phyloP scores from a whole-genome alignment of 53 echinoderm and acorn worm species.

The Apostichopus leukothele region DNA sequence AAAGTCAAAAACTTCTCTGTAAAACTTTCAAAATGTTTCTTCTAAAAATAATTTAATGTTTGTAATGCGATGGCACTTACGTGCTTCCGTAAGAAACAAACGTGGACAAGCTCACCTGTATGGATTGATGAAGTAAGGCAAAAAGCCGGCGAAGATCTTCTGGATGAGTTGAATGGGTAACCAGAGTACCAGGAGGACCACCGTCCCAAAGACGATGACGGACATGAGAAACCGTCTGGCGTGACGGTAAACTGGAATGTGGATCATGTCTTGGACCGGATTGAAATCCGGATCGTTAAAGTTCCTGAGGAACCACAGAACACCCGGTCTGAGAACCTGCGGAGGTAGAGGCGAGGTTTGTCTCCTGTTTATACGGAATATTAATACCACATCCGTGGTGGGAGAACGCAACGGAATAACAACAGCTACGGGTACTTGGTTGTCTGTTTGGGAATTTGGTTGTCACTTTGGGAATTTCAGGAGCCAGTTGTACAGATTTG shows the following conservation, averaged over 20 bases:
- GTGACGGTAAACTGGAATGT: slow-evolving; percentile 96
- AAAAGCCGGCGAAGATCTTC: slow-evolving; percentile 69
- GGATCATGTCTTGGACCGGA: slow-evolving; percentile 99
- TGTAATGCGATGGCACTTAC: no score
- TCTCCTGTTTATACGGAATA: no score
- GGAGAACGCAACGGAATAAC: no score
- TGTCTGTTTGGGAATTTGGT: no score
- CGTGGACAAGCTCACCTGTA: slow-evolving; percentile 67
- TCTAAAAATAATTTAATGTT: no score
- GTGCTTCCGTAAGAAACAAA: no score
- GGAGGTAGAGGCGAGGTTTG: neutral
- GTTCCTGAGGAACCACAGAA: slow-evolving; percentile 97
- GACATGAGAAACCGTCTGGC: slow-evolving; percentile 92
- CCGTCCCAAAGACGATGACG: slow-evolving; percentile 88
- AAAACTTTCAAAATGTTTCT: no score
- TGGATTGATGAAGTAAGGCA: slow-evolving; percentile 90
- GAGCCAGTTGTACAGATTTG: no score
- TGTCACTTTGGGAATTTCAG: no score
- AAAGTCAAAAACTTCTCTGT: no score
- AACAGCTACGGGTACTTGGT: no score
- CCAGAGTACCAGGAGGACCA: slow-evolving; percentile 91
- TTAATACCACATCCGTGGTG: no score
- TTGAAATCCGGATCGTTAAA: slow-evolving; percentile 99
- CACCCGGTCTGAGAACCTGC: slow-evolving; percentile 92
- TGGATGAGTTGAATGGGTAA: slow-evolving; percentile 82